Evolutionary conservation across 1,140 invertebrate genomes (phyloP).

Genomic region (Spodoptera frugiperda): DNA sequence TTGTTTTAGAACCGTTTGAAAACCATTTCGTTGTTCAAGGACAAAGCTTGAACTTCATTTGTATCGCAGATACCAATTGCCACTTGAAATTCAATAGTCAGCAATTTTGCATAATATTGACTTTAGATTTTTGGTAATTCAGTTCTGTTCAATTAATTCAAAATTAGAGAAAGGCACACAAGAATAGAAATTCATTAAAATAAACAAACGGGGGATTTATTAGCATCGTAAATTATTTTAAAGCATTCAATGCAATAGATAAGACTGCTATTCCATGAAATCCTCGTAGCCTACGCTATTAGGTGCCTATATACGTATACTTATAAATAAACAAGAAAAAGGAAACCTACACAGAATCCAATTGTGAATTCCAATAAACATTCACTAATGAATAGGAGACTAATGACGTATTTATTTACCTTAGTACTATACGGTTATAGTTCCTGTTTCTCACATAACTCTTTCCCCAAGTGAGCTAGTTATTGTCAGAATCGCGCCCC

Average conservation of each 20-base stretch:
- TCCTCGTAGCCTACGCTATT: too few species aligned
- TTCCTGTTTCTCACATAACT: not conserved
- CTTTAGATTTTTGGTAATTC: not conserved
- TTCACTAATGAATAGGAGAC: not conserved
- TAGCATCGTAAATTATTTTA: too few species aligned
- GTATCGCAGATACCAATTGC: slow-evolving; percentile 1
- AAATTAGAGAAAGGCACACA: too few species aligned
- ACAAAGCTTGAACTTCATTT: slow-evolving; percentile 1
- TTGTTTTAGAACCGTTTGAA: not conserved
- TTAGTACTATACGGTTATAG: too few species aligned
- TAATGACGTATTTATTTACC: too few species aligned
- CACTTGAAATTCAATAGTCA: slow-evolving; percentile 13
- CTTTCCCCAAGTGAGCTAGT: not conserved
- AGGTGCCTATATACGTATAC: too few species aligned
- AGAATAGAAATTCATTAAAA: not conserved
- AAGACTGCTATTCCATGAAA: too few species aligned
- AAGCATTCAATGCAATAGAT: too few species aligned
- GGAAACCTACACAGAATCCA: too few species aligned
- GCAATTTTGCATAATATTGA: slow-evolving; percentile 12
- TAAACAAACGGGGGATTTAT: not conserved
- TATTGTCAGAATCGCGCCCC: not conserved
- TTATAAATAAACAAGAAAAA: too few species aligned
- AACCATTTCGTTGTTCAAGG: slow-evolving; percentile 6
- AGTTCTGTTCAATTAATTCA: too few species aligned
- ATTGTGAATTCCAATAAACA: not conserved